A percentile compares a stretch with the other conserved stretches of the same genome.
Evolutionary conservation across 2,797 vertebrate genomes (phyloP).

Genomic region (Gorsachius magnificus): DNA sequence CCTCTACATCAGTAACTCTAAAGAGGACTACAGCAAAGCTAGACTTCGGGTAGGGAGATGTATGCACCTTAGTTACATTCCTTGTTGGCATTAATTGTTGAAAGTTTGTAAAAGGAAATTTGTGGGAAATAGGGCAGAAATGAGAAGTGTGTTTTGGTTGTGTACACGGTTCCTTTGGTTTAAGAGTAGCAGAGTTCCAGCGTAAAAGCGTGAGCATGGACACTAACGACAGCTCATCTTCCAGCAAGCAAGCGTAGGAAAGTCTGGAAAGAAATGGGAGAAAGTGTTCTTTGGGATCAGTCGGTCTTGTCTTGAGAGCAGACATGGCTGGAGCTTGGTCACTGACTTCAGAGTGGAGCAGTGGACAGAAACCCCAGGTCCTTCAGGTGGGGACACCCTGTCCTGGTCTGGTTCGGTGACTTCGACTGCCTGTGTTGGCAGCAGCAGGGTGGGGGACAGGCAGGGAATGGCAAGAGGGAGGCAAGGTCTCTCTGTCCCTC

Average conservation of each 20-base stretch:
- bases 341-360: neutral
- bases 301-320: neutral
- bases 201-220: neutral
- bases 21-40: neutral
- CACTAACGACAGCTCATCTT: neutral
- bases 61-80: neutral
- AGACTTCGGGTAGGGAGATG: neutral
- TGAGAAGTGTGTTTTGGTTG: neutral
- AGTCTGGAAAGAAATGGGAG: neutral
- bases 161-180: neutral
- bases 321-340: neutral
- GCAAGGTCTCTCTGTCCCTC: neutral
- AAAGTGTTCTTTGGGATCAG: neutral
- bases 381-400: fast-evolving
- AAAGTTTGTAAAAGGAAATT: neutral
- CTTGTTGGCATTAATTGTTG: neutral
- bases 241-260: neutral
- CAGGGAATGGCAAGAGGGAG: neutral
- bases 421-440: fast-evolving
- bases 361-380: neutral
- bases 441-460: neutral
- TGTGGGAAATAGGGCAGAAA: neutral
- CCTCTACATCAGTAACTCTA: neutral
- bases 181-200: neutral
- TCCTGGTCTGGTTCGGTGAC: neutral